Evolutionary conservation across 2,797 vertebrate species (phyloP), one percentile per base, ranked within the genome.

Genomic region (Aldrovandia affinis): DNA sequence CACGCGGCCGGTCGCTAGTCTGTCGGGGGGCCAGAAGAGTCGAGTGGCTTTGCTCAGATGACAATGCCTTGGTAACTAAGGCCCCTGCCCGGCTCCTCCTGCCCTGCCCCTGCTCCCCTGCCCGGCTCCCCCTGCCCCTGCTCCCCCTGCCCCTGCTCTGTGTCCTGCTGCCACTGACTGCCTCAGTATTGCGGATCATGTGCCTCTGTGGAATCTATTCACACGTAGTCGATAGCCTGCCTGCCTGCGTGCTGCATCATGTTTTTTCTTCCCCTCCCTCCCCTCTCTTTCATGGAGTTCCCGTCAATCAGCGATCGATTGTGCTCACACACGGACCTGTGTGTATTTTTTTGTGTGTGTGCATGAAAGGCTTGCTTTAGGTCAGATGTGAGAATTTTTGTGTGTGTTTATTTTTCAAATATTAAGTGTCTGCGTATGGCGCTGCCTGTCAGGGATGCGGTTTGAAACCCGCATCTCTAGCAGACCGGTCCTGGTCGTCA

Each of bases 21-120:
- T 99, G 79, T 99, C 98, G 0, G 98, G 98, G 39, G 98, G 98
- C 0, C 98, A 99, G 94, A 99, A 99, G 94, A 99, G 98, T 83
- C 94, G 98, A 0, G 98, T 99, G 85, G 98, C 98, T 99, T 99
- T 80, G 98, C 98, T 55, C 98, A 99, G 95, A 99, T 99, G 98
- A 99, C 98, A 0, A 98, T 99, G 97, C 94, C 96, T 59, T 96
- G 97, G 98, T 99, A 94, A 96, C 25, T 42, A 15, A 30, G 52
- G 73, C 12, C 33, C 3, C 68, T 3, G n/a, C n/a, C n/a, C n/a
- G n/a, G n/a, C n/a, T n/a, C n/a, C n/a, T n/a, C n/a, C n/a, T n/a
- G n/a, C n/a, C n/a, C n/a, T n/a, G n/a, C n/a, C n/a, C n/a, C n/a
- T n/a, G n/a, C n/a, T n/a, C n/a, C n/a, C n/a, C n/a, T n/a, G n/a